Evolutionary conservation across 1,140 invertebrate genomes (phyloP), one percentile per base, ranked within the genome.

Genomic region (Drosophila hydei): DNA sequence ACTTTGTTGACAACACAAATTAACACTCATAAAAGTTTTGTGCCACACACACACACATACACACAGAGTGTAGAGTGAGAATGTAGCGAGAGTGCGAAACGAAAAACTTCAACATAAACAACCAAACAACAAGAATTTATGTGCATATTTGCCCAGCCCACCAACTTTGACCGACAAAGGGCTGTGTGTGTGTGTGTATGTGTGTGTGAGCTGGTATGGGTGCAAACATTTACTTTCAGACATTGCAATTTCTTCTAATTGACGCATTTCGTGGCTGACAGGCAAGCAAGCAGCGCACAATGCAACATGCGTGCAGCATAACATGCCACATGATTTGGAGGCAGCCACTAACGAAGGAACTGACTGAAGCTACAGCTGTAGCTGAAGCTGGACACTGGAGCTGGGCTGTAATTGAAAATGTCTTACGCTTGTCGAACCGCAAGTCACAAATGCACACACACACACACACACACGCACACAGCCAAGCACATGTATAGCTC

Each of bases 341-440:
- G 58, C 67, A 59, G 18, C 11, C 51, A 18, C 45, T 65, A 67
- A 72, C 36, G 55, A 60, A 63, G 14, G 23, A 48, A 21, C 43
- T 21, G 58, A 14, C 42, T 21, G 23, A 54, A 64, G 62, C 47
- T 33, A 45, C 9, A 59, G 30, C 27, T 38, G 25, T 43, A 62
- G 7, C 42, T 14, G 47, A 8, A 62, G 9, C 23, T 45, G 59
- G 36, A 68, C 67, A 87, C 18, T 43, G 42, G 1, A 19, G 42
- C 18, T 18, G 42, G 42, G 73, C 72, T 88, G 83, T 88, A 88
- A 88, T 88, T 88, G 83, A 88, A 88, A 88, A 88, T 88, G 83
- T 88, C 83, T 88, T 88, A 89, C 79, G 83, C 83, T 88, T 88
- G 83, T 88, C 83, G 83, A 88, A 89, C 83, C 84, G 72, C 83